These are phyloP conservation scores for Steinernema feltiae DNA, from an alignment of 1,140 invertebrate genomes.

Conservation along the genomic window DNA sequence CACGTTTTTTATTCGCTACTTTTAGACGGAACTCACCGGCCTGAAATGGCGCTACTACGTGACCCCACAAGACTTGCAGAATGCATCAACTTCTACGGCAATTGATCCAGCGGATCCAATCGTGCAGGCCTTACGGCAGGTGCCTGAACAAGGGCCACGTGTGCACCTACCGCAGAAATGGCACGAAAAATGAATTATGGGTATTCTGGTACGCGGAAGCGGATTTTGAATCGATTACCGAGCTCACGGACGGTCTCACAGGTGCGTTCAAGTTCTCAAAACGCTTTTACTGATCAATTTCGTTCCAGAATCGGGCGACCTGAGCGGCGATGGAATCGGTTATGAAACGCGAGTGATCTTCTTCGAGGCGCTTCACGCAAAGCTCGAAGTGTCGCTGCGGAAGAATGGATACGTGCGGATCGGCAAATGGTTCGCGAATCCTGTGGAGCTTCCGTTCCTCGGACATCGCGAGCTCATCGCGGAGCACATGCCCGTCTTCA, in stretches of 20 bases:
- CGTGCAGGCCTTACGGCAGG: constrained; percentile 29
- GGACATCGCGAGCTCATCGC: constrained; percentile 17
- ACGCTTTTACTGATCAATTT: neutral
- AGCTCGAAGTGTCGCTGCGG: constrained; percentile 21
- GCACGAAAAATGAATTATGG: constrained; percentile 31
- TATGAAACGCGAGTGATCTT: constrained; percentile 20
- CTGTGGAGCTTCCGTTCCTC: constrained; percentile 19
- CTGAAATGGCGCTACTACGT: constrained; percentile 34
- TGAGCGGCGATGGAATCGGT: neutral
- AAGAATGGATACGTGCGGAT: constrained; percentile 28
- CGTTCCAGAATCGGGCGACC: neutral
- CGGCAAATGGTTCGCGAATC: constrained; percentile 35
- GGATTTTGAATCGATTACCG: constrained; percentile 16
- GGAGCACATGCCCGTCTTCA: constrained; percentile 25
- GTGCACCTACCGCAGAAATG: constrained; percentile 31
- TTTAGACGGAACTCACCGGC: constrained; percentile 35
- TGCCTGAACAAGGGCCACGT: constrained; percentile 33
- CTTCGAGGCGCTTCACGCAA: constrained; percentile 32
- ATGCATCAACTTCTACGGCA: constrained; percentile 15
- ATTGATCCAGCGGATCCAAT: constrained; percentile 2
- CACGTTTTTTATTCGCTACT: too few species aligned
- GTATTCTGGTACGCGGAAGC: constrained; percentile 37
- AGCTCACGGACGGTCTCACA: neutral
- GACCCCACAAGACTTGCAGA: constrained; percentile 16
- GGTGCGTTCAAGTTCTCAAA: neutral